These are phyloP conservation scores for Stramonita haemastoma DNA, from an alignment of 2,888 invertebrate genomes.

Conservation along the genomic window DNA sequence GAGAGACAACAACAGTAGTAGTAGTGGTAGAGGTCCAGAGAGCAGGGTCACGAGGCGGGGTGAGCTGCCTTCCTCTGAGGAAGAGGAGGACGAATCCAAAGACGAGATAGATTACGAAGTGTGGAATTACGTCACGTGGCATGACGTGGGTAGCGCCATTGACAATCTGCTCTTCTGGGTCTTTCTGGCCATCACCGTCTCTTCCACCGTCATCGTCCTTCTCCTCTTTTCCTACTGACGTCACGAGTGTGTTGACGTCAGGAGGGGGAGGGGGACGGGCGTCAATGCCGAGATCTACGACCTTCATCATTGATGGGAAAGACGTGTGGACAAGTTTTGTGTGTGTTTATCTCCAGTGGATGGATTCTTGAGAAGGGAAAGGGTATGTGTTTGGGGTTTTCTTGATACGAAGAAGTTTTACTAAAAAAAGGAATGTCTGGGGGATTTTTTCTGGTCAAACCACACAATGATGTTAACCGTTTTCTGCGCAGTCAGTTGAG, in stretches of 20 bases:
- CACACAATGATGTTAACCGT: too few species aligned
- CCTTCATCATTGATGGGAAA: too few species aligned
- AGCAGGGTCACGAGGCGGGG: neutral
- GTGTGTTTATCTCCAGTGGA: too few species aligned
- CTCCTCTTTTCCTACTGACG: conserved; percentile 50
- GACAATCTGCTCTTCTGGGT: conserved; percentile 56
- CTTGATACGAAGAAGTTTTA: too few species aligned
- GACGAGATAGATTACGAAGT: conserved; percentile 36
- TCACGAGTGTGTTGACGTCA: neutral
- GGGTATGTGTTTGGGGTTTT: too few species aligned
- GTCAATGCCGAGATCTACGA: neutral
- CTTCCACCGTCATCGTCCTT: conserved; percentile 51
- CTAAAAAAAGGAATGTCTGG: neutral
- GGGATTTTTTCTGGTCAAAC: neutral
- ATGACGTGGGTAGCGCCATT: conserved; percentile 51
- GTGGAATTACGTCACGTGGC: conserved; percentile 48
- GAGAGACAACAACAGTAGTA: too few species aligned
- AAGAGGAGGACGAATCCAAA: neutral
- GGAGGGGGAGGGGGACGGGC: neutral
- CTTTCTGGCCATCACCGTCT: conserved; percentile 51
- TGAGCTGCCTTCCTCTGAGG: neutral
- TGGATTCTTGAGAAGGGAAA: too few species aligned
- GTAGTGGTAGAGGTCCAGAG: conserved; percentile 16
- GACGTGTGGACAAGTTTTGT: too few species aligned
- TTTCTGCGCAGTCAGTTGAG: too few species aligned